phyloP scores from a whole-genome alignment of 2,113 vertebrate species.

The Apodemus speciosus region DNA sequence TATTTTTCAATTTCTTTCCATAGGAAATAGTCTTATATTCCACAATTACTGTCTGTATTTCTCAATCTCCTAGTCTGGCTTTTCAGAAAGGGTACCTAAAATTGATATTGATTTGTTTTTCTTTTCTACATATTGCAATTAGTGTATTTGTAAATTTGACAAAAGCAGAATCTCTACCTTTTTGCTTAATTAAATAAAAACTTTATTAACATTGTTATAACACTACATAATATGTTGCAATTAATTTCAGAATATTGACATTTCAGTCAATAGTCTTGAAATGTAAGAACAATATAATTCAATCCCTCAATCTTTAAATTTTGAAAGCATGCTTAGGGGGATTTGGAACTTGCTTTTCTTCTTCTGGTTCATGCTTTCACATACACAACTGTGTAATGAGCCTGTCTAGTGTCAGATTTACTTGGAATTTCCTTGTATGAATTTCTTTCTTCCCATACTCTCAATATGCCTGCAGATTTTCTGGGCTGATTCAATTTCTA shows the following conservation, averaged over 20 bases:
- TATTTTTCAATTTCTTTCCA: background rate
- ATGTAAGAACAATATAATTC: background rate
- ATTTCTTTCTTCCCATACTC: background rate
- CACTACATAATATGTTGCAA: background rate
- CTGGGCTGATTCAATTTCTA: background rate
- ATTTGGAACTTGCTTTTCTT: background rate
- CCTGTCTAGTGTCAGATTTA: background rate
- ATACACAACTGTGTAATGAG: background rate
- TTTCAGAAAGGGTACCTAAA: background rate
- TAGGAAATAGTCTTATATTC: background rate
- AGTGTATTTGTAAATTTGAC: background rate
- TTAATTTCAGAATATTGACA: background rate
- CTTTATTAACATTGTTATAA: background rate
- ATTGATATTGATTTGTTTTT: background rate
- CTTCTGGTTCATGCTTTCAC: background rate
- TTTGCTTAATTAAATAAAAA: background rate
- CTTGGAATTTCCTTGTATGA: background rate
- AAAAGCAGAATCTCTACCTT: background rate
- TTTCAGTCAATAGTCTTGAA: background rate
- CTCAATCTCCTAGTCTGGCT: background rate
- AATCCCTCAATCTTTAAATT: background rate
- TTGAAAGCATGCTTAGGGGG: background rate
- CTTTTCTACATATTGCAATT: background rate
- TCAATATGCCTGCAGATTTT: background rate
- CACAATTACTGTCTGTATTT: background rate